Evolutionary conservation across 2,797 vertebrate species (phyloP).

Genomic region (Acanthis flammea): DNA sequence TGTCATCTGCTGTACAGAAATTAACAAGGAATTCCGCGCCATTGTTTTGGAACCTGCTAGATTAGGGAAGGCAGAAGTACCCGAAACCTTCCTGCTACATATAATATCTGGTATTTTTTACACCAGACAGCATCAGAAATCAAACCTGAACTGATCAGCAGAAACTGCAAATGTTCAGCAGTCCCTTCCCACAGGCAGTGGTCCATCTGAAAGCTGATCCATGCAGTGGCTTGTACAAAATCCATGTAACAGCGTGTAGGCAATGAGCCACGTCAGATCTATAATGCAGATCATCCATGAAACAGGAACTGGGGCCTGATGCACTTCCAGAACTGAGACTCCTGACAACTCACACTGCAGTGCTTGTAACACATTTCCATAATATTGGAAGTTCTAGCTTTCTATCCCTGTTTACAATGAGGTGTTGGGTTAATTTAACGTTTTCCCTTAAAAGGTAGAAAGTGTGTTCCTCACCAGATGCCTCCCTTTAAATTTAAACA

Average conservation of each 20-base stretch:
- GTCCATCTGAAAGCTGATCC: neutral
- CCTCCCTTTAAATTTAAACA: neutral
- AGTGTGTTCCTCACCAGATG: neutral
- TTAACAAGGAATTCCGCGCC: neutral
- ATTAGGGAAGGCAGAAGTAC: neutral
- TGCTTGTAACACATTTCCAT: neutral
- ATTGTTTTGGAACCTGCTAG: neutral
- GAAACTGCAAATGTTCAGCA: neutral
- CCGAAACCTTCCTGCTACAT: neutral
- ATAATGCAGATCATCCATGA: accelerated
- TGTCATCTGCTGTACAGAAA: neutral
- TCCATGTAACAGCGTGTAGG: neutral
- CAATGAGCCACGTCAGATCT: neutral
- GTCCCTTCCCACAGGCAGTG: neutral
- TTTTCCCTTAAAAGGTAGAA: neutral
- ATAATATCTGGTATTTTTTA: neutral
- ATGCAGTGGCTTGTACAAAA: neutral
- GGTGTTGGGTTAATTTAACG: neutral
- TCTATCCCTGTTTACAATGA: neutral
- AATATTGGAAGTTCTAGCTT: neutral
- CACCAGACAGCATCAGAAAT: neutral
- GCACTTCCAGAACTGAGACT: neutral
- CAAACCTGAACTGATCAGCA: neutral
- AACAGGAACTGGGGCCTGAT: neutral
- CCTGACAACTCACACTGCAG: neutral